Percentiles rank a stretch among this genome's conserved stretches.
These are phyloP conservation scores for Drosophila oshimai DNA, from an alignment of 1,140 invertebrate genomes.

Conservation along the genomic window DNA sequence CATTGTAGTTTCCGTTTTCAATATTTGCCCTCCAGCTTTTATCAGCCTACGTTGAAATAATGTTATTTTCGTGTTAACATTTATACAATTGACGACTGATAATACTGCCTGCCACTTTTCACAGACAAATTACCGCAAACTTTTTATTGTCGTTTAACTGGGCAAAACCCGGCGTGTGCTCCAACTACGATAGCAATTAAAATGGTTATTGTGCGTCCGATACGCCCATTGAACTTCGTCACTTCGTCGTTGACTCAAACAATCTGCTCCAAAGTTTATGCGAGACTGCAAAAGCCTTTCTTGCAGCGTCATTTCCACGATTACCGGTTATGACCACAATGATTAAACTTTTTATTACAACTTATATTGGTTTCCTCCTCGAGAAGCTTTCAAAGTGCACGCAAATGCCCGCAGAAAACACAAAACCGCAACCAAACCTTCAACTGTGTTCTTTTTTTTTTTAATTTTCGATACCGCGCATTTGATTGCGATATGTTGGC, in stretches of 20 bases:
- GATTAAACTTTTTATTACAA: constrained; percentile 1
- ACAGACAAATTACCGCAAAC: constrained; percentile 35
- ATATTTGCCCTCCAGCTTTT: constrained; percentile 8
- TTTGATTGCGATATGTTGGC: background rate
- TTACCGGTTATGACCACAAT: constrained; percentile 4
- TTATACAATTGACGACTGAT: constrained; percentile 47
- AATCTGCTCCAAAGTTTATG: background rate
- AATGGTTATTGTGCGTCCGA: constrained; percentile 8
- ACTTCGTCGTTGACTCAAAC: constrained; percentile 1
- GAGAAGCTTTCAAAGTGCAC: constrained; percentile 40
- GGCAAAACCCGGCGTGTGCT: background rate
- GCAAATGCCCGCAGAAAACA: too few relatives aligned
- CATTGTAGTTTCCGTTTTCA: constrained; percentile 36
- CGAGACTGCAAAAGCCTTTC: background rate
- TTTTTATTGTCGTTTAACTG: constrained; percentile 1
- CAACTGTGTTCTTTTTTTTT: background rate
- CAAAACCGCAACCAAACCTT: constrained; percentile 43
- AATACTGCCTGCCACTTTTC: constrained; percentile 20
- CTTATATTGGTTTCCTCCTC: constrained; percentile 29
- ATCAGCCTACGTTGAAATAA: constrained; percentile 54
- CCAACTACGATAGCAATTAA: constrained; percentile 17
- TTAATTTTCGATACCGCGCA: constrained; percentile 2
- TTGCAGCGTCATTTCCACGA: background rate
- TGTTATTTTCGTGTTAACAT: constrained; percentile 69
- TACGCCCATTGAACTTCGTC: constrained; percentile 32